A percentile compares a stretch with the other conserved stretches of the same genome.
Conservation (phyloP, 1,140 invertebrate species). For the Drosophila parabipectinata region DNA sequence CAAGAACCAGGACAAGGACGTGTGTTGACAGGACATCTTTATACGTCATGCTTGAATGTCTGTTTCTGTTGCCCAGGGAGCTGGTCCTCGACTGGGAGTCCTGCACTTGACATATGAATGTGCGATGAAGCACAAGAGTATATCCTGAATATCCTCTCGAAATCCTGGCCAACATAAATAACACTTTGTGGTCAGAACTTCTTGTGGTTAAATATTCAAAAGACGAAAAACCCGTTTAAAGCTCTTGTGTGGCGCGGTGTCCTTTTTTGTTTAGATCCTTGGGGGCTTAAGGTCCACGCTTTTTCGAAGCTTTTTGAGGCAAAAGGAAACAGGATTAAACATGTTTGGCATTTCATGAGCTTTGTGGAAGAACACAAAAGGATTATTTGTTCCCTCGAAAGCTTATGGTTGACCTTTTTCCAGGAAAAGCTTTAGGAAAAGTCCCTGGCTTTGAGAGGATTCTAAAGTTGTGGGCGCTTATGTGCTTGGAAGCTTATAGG, state of each 20-base stretch:
- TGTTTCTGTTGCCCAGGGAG: slow-evolving; percentile 13
- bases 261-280: neutral
- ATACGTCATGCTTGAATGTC: neutral
- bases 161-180: slow-evolving; percentile 21
- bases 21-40: neutral
- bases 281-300: slow-evolving; percentile 14
- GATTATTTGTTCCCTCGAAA: neutral
- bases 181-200: slow-evolving; percentile 26
- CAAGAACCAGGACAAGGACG: neutral
- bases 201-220: slow-evolving; percentile 14
- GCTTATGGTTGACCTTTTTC: too few species aligned
- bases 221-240: slow-evolving; percentile 3
- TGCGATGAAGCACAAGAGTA: slow-evolving; percentile 13
- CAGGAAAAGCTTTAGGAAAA: neutral
- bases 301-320: neutral
- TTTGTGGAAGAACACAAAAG: neutral
- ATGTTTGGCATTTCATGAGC: neutral
- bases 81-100: slow-evolving; percentile 19
- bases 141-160: slow-evolving; percentile 5
- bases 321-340: neutral
- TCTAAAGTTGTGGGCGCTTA: neutral
- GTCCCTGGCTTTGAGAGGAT: neutral
- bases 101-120: slow-evolving; percentile 46
- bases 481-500: neutral
- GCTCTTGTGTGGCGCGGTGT: neutral